These are phyloP conservation scores for Oophaga sylvatica DNA, from an alignment of 2,797 vertebrate species.

Conservation along the genomic window DNA sequence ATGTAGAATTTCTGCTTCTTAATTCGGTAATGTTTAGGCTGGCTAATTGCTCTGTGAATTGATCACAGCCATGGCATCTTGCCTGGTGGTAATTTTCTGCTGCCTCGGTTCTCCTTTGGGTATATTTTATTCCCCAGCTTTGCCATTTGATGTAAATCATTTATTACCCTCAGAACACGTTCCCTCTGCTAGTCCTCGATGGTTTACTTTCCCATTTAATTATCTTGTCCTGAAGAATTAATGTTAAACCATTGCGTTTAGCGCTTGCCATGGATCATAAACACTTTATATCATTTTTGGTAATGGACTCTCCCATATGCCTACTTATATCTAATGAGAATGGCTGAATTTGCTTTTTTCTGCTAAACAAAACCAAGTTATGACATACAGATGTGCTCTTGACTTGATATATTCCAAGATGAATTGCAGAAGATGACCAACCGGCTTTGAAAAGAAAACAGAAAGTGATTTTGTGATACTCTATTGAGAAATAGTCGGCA, in stretches of 20 bases:
- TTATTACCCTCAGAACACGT: constrained; percentile 45
- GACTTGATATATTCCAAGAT: too few relatives aligned
- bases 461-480: too few relatives aligned
- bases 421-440: too few relatives aligned
- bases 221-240: constrained; percentile 55
- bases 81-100: constrained; percentile 49
- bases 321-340: constrained; percentile 21
- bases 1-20: neutral
- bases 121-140: constrained; percentile 43
- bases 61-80: constrained; percentile 54
- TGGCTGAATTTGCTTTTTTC: neutral
- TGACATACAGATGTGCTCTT: too few relatives aligned
- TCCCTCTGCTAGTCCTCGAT: constrained; percentile 37
- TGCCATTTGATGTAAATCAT: constrained; percentile 57
- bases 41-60: constrained; percentile 37
- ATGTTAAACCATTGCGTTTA: constrained; percentile 34
- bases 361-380: neutral
- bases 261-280: constrained; percentile 31
- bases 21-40: constrained; percentile 16
- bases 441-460: too few relatives aligned
- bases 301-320: constrained; percentile 25
- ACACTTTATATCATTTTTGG: constrained; percentile 32
- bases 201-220: constrained; percentile 54
- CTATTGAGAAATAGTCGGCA: too few relatives aligned
- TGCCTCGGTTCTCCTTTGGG: constrained; percentile 34